These are phyloP conservation scores for Hormaphis cornu DNA, from an alignment of 1,140 invertebrate genomes.

Conservation along the genomic window DNA sequence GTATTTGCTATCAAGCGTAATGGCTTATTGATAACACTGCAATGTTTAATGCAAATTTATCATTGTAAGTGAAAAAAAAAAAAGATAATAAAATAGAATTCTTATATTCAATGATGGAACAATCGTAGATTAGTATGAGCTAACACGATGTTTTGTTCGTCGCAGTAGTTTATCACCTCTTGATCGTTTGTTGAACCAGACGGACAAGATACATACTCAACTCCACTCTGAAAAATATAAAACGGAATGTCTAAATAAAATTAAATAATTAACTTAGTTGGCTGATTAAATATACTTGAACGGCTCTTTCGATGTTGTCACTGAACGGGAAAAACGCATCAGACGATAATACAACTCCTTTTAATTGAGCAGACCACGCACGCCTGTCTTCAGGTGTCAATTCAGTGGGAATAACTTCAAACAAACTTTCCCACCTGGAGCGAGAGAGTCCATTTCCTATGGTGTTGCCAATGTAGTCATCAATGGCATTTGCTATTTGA, in stretches of 20 bases:
- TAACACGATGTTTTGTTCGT: constrained; percentile 80
- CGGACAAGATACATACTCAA: constrained; percentile 84
- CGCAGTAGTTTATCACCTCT: constrained; percentile 82
- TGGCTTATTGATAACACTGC: no score
- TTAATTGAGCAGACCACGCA: constrained; percentile 70
- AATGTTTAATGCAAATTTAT: no score
- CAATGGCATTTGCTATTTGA: constrained; percentile 90
- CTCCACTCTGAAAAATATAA: constrained; percentile 71
- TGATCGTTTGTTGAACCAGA: constrained; percentile 87
- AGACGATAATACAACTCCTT: constrained; percentile 84
- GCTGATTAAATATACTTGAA: constrained; percentile 53
- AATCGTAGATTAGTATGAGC: constrained; percentile 84
- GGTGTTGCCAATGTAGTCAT: constrained; percentile 86
- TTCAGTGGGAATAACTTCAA: constrained; percentile 63
- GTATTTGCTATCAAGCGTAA: no score
- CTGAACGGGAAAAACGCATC: constrained; percentile 98
- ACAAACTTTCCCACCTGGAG: constrained; percentile 55
- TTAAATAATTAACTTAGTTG: background rate
- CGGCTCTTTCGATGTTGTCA: constrained; percentile 92
- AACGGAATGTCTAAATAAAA: constrained; percentile 34
- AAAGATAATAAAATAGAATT: no score
- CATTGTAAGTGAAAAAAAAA: no score
- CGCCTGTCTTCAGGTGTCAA: constrained; percentile 59
- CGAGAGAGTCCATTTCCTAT: constrained; percentile 52
- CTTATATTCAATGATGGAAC: constrained; percentile 85